These are phyloP conservation scores for Conchocele bisecta DNA, from an alignment of 2,888 invertebrate species.

Conservation along the genomic window DNA sequence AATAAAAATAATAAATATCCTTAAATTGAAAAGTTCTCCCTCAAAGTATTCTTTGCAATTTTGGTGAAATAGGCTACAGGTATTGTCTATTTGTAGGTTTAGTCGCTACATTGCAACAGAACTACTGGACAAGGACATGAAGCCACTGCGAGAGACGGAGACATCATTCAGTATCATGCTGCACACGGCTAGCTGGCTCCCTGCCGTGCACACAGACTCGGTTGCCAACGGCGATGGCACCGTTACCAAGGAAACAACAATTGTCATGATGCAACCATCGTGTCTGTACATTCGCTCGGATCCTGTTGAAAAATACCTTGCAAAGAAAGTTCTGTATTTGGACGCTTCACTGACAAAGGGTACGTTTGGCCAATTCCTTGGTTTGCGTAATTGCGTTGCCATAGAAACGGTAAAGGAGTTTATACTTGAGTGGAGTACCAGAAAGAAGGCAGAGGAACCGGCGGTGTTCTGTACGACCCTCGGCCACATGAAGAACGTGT, in stretches of 20 bases:
- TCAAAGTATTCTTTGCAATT: no score
- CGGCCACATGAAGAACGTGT: slow-evolving; percentile 74
- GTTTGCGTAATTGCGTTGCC: slow-evolving; percentile 64
- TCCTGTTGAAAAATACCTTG: slow-evolving; percentile 62
- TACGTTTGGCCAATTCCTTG: slow-evolving; percentile 68
- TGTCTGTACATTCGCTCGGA: slow-evolving; percentile 52
- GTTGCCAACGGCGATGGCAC: slow-evolving; percentile 18
- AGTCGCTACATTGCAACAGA: slow-evolving; percentile 49
- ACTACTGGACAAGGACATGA: slow-evolving; percentile 56
- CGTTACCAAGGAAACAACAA: background rate
- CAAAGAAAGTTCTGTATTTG: slow-evolving; percentile 74
- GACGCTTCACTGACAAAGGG: slow-evolving; percentile 53
- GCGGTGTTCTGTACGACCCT: slow-evolving; percentile 69
- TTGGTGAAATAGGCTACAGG: no score
- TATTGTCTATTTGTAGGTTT: no score
- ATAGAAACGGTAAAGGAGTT: slow-evolving; percentile 63
- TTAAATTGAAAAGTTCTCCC: no score
- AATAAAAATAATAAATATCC: no score
- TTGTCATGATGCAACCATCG: slow-evolving; percentile 48
- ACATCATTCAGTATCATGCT: slow-evolving; percentile 76
- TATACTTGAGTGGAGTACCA: slow-evolving; percentile 71
- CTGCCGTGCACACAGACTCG: slow-evolving; percentile 58
- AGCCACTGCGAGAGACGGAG: slow-evolving; percentile 56
- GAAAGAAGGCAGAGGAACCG: slow-evolving; percentile 57
- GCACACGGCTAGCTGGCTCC: slow-evolving; percentile 72